phyloP scores from a whole-genome alignment of 2,113 vertebrate species.

The Monarcha castaneiventris region DNA sequence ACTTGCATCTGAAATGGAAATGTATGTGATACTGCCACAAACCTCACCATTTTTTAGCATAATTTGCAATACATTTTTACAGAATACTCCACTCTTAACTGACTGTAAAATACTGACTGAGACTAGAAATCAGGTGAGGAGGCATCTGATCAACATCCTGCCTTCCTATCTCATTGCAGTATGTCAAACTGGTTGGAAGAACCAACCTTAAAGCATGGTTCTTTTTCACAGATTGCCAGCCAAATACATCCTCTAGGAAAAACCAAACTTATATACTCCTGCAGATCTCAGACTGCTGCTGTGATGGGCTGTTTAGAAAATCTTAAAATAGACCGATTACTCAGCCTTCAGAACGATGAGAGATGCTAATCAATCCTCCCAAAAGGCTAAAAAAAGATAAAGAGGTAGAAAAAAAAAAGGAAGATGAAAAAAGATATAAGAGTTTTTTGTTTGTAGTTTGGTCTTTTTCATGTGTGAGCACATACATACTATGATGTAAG shows the following conservation, averaged over 20 bases:
- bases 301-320: background rate
- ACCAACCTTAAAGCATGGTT: background rate
- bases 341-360: slow-evolving; percentile 17
- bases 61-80: background rate
- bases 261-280: background rate
- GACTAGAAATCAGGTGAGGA: background rate
- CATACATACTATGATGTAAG: background rate
- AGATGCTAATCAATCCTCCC: slow-evolving; percentile 19
- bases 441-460: background rate
- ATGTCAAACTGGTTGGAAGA: background rate
- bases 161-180: background rate
- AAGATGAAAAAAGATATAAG: background rate
- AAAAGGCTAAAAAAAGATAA: background rate
- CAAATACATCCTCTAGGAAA: background rate
- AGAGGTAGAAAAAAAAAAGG: background rate
- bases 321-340: slow-evolving; percentile 30
- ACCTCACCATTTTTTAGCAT: background rate
- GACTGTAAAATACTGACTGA: background rate
- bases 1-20: background rate
- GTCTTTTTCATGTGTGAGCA: background rate
- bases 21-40: background rate
- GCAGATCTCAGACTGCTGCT: background rate
- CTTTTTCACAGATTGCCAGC: background rate
- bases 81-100: background rate
- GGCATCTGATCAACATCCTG: background rate